phyloP scores from a whole-genome alignment of 2,113 vertebrate species.

The Embiotoca jacksoni region DNA sequence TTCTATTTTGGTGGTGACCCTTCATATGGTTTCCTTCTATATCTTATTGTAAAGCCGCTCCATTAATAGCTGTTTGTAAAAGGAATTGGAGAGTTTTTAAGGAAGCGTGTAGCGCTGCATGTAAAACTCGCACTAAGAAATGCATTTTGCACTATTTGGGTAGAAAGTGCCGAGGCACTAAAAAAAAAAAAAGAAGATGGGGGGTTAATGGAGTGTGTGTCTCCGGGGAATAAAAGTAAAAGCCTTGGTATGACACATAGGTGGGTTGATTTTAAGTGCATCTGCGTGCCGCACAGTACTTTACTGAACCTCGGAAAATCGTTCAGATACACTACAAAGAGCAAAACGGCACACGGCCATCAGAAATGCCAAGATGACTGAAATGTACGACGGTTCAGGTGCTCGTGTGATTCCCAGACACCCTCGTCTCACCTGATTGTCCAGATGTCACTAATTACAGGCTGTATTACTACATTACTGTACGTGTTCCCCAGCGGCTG shows the following conservation, averaged over 20 bases:
- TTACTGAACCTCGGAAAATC: slow-evolving; percentile 5
- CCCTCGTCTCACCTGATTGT: slow-evolving; percentile 33
- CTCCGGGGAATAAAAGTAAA: slow-evolving; percentile 67
- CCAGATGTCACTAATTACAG: slow-evolving; percentile 35
- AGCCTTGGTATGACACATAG: slow-evolving; percentile 62
- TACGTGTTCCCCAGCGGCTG: slow-evolving; percentile 22
- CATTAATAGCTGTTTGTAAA: slow-evolving; percentile 2
- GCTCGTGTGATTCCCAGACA: slow-evolving; percentile 19
- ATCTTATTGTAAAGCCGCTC: neutral
- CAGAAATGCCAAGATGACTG: neutral
- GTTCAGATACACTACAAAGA: slow-evolving; percentile 1
- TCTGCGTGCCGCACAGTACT: slow-evolving; percentile 35
- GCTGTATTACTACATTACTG: neutral
- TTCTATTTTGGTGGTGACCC: slow-evolving; percentile 23
- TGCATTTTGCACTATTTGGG: slow-evolving; percentile 48
- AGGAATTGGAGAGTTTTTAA: slow-evolving; percentile 11
- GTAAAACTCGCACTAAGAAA: slow-evolving; percentile 41
- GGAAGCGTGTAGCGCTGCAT: slow-evolving; percentile 3
- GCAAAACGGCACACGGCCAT: neutral
- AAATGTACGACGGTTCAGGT: neutral
- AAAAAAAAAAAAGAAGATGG: slow-evolving; percentile 6
- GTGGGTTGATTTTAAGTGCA: slow-evolving; percentile 63
- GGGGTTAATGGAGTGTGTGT: slow-evolving; percentile 61
- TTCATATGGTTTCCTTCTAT: neutral
- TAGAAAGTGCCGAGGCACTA: slow-evolving; percentile 51